Evolutionary conservation across 1,140 invertebrate species (phyloP), one percentile per base, ranked within the genome.

Genomic region (Euglossa dilemma): DNA sequence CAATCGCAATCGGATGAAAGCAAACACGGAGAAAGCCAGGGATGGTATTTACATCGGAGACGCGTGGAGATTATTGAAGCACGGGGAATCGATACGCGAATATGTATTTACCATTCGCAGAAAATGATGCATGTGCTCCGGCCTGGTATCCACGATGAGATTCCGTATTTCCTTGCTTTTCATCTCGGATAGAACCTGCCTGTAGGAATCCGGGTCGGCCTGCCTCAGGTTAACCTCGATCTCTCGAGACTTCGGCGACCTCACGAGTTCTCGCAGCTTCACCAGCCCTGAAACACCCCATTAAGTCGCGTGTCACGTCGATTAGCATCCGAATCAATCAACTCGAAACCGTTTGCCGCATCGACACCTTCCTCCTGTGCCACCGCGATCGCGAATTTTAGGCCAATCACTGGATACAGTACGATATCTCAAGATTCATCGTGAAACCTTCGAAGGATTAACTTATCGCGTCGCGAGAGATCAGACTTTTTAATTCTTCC

Each of bases 141-240:
- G 92, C 81, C 94, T 95, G 11, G 95, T 96, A 89, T 96, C 96
- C 28, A 96, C 95, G 66, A 96, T 94, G 66, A 96, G 87, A 90
- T 96, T 96, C 84, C 94, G 94, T 80, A 96, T 95, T 86, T 96
- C 95, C 86, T 96, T 95, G 83, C 90, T 94, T 90, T 96, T 96
- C 82, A 96, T 95, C 83, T 96, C 96, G 61, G 93, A 93, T 2
- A 96, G 93, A 43, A 96, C 95, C 81, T 95, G 94, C 74, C 95
- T 93, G 87, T 96, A 96, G 18, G 95, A 95, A 56, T 94, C 93
- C 7, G 95, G 95, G 83, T 95, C 95, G 6, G 95, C 95, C 89
- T 96, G 95, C 64, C 95, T 93, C 59, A 96, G 93, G 86, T 95
- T 94, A 56, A 96, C 93, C 89, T 96, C 96, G 56, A 95, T 92